phyloP scores from a whole-genome alignment of 2,113 vertebrate genomes.

The Catagonus wagneri region DNA sequence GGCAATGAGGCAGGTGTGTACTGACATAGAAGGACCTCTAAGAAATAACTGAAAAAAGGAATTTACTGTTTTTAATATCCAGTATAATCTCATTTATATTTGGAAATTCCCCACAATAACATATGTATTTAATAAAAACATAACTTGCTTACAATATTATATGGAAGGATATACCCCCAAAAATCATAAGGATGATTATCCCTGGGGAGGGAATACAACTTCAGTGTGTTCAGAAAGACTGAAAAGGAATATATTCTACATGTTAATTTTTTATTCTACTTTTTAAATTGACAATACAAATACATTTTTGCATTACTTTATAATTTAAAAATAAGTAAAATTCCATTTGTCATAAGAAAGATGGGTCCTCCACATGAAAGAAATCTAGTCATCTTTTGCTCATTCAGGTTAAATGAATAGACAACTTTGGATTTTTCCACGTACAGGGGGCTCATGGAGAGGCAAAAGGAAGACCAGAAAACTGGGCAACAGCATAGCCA shows the following conservation, averaged over 20 bases:
- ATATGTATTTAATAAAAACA: background rate
- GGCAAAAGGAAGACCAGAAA: background rate
- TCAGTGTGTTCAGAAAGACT: conserved; percentile 5
- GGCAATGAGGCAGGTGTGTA: background rate
- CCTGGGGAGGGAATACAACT: background rate
- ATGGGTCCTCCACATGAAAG: background rate
- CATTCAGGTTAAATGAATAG: background rate
- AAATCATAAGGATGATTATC: background rate
- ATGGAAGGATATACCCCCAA: background rate
- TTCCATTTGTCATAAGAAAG: background rate
- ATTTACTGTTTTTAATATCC: background rate
- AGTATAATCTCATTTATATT: background rate
- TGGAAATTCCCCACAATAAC: background rate
- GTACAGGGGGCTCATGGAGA: background rate
- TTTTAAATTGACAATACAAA: background rate
- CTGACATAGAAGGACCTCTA: background rate
- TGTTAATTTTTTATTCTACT: background rate
- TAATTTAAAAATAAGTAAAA: conserved; percentile 27
- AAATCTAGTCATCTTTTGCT: background rate
- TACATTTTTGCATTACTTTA: background rate
- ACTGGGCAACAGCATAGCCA: background rate
- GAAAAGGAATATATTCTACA: background rate
- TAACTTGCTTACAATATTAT: background rate
- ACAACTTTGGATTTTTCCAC: background rate
- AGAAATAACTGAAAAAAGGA: background rate